These are phyloP conservation scores for Saguinus midas DNA, from an alignment of 2,113 vertebrate species.

Conservation along the genomic window DNA sequence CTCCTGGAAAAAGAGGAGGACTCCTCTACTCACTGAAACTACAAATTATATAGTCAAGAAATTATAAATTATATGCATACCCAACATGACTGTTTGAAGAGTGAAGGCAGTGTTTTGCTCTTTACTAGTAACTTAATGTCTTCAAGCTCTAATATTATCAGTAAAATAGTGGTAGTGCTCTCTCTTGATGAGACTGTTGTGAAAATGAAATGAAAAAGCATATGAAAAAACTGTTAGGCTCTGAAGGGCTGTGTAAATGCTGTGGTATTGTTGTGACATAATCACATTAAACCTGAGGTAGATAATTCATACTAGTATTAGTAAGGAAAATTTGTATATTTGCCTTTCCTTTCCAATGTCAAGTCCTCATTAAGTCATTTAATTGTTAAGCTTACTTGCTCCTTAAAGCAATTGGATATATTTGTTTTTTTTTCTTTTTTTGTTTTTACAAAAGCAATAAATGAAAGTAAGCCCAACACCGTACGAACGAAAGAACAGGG, in stretches of 20 bases:
- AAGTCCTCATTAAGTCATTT: background rate
- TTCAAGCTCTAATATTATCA: conserved; percentile 1
- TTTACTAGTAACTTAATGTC: background rate
- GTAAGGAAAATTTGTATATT: background rate
- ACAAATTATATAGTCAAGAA: background rate
- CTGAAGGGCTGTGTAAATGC: background rate
- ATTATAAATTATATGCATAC: background rate
- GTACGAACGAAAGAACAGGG: no score
- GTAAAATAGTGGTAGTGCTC: background rate
- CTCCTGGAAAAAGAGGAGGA: background rate
- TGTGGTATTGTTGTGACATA: background rate
- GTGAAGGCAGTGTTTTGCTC: background rate
- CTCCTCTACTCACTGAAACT: background rate
- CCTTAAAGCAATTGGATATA: background rate
- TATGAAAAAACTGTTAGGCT: background rate
- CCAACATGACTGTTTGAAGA: background rate
- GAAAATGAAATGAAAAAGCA: conserved; percentile 21
- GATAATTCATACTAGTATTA: background rate
- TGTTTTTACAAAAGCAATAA: no score
- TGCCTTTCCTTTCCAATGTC: background rate
- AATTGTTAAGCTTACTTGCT: background rate
- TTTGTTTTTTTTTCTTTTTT: background rate
- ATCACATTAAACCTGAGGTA: background rate
- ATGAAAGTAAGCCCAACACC: no score
- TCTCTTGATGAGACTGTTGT: background rate